A percentile compares a stretch with the other conserved stretches of the same genome.
Evolutionary conservation across 2,888 invertebrate species (phyloP).

Genomic region (Hemithea aestivaria): DNA sequence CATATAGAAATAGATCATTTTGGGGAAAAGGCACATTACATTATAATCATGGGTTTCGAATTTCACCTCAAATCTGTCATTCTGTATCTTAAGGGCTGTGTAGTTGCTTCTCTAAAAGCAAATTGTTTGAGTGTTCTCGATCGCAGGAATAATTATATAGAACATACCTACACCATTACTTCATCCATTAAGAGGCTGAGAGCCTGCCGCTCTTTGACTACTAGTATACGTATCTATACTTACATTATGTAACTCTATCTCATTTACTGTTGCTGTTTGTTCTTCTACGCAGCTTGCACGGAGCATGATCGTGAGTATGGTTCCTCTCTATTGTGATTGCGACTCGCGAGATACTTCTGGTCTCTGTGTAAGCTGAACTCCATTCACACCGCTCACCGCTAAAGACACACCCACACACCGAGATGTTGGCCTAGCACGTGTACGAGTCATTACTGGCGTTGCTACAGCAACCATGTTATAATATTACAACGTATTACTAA

Average conservation of each 20-base stretch:
- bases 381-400: slow-evolving; percentile 1
- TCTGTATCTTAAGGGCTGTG: too few relatives aligned
- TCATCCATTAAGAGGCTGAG: slow-evolving; percentile 49
- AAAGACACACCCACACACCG: slow-evolving; percentile 15
- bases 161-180: slow-evolving; percentile 36
- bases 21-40: too few relatives aligned
- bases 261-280: slow-evolving; percentile 83
- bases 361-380: slow-evolving; percentile 29
- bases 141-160: slow-evolving; percentile 21
- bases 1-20: too few relatives aligned
- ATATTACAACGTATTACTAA: too few relatives aligned
- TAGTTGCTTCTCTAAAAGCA: too few relatives aligned
- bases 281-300: slow-evolving; percentile 89
- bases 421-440: slow-evolving; percentile 19
- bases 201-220: too few relatives aligned
- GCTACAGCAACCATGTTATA: too few relatives aligned
- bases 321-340: slow-evolving; percentile 44
- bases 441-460: neutral
- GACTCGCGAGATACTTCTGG: slow-evolving; percentile 27
- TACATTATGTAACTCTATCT: slow-evolving; percentile 60
- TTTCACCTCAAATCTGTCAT: too few relatives aligned
- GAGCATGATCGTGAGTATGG: slow-evolving; percentile 93
- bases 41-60: too few relatives aligned
- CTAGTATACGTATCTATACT: too few relatives aligned
- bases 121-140: slow-evolving; percentile 27